phyloP scores from a whole-genome alignment of 2,888 invertebrate genomes.

The Brachyptera risi region DNA sequence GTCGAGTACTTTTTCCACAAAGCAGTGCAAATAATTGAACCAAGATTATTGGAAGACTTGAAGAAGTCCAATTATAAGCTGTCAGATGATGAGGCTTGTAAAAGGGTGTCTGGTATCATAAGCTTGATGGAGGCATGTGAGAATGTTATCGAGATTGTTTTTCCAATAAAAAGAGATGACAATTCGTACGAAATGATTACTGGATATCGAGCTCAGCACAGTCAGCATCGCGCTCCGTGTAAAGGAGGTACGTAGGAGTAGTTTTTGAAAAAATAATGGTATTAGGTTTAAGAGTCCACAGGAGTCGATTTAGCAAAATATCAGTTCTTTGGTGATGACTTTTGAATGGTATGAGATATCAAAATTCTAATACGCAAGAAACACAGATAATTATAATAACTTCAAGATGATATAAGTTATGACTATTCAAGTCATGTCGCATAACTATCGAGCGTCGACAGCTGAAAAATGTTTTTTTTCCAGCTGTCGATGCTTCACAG shows the following conservation, averaged over 20 bases:
- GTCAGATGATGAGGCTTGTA: conserved; percentile 55
- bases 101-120: conserved; percentile 62
- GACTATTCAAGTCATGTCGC: no score
- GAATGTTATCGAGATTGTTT: conserved; percentile 60
- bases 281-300: no score
- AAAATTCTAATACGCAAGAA: no score
- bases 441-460: no score
- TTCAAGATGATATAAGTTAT: no score
- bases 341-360: no score
- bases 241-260: conserved; percentile 55
- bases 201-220: conserved; percentile 70
- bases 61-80: conserved; percentile 46
- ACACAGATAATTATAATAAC: no score
- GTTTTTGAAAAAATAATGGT: no score
- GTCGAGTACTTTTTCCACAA: conserved; percentile 66
- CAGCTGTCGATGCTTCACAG: no score
- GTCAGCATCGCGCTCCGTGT: conserved; percentile 65
- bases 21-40: conserved; percentile 53
- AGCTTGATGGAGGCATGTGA: conserved; percentile 46
- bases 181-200: conserved; percentile 67
- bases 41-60: conserved; percentile 51
- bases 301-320: no score
- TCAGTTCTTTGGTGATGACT: no score
- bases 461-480: no score
- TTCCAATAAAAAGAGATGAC: conserved; percentile 65